Evolutionary conservation across 2,888 invertebrate genomes (phyloP).

Genomic region (Plagodis pulveraria): DNA sequence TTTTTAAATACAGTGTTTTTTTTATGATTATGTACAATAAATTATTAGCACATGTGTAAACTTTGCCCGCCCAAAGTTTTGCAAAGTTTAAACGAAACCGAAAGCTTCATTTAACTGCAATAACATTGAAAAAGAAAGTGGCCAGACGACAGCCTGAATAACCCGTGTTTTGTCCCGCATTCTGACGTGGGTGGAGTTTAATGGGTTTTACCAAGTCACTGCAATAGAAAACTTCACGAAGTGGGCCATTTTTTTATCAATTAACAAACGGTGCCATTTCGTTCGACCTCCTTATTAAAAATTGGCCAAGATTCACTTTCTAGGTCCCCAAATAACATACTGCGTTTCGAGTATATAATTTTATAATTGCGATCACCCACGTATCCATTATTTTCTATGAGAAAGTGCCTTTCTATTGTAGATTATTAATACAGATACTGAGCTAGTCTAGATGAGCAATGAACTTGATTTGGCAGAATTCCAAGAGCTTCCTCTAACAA

Average conservation of each 20-base stretch:
- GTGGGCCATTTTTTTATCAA: slow-evolving; percentile 37
- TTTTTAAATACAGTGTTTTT: too few species aligned
- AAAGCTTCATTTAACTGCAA: slow-evolving; percentile 29
- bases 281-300: slow-evolving; percentile 29
- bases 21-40: too few species aligned
- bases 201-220: slow-evolving; percentile 36
- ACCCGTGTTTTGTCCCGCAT: slow-evolving; percentile 32
- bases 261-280: slow-evolving; percentile 38
- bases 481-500: slow-evolving; percentile 40
- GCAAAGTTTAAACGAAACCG: slow-evolving; percentile 35
- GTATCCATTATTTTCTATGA: slow-evolving; percentile 39
- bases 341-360: slow-evolving; percentile 9
- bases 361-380: slow-evolving; percentile 17
- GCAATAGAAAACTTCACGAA: slow-evolving; percentile 37
- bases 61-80: too few species aligned
- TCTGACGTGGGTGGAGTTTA: slow-evolving; percentile 38
- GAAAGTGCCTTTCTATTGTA: slow-evolving; percentile 47
- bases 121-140: slow-evolving; percentile 46
- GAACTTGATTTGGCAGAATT: slow-evolving; percentile 46
- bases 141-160: slow-evolving; percentile 42
- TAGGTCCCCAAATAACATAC: slow-evolving; percentile 10
- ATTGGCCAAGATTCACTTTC: slow-evolving; percentile 24
- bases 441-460: slow-evolving; percentile 42
- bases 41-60: too few species aligned
- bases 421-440: slow-evolving; percentile 42